These are phyloP conservation scores for Opisthograptis luteolata DNA, from an alignment of 2,888 invertebrate species.

Conservation along the genomic window DNA sequence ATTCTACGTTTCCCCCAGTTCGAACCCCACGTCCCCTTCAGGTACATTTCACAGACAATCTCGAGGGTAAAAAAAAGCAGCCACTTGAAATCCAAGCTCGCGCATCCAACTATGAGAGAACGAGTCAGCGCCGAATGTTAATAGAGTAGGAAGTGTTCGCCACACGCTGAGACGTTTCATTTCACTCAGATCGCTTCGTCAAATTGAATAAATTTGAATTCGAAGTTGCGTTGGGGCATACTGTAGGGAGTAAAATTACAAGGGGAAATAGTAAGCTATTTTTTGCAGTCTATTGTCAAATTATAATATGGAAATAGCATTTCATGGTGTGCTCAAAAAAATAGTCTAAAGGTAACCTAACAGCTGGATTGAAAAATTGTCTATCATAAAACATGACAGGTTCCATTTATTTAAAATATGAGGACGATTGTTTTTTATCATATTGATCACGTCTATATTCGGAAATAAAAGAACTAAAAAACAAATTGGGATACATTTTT, in stretches of 20 bases:
- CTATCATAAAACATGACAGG: constrained; percentile 7
- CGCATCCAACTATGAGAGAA: constrained; percentile 49
- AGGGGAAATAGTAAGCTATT: constrained; percentile 27
- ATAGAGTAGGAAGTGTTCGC: constrained; percentile 49
- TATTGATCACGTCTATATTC: constrained; percentile 17
- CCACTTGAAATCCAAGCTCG: constrained; percentile 38
- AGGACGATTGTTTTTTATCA: constrained; percentile 15
- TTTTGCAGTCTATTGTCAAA: constrained; percentile 26
- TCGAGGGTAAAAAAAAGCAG: constrained; percentile 30
- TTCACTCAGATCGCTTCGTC: constrained; percentile 65
- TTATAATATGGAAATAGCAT: too few relatives aligned
- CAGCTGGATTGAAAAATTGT: not conserved
- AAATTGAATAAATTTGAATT: constrained; percentile 83
- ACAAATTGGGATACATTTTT: constrained; percentile 30
- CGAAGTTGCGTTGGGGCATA: constrained; percentile 48
- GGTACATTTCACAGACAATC: constrained; percentile 33
- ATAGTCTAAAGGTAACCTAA: too few relatives aligned
- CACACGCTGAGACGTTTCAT: constrained; percentile 63
- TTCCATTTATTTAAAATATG: constrained; percentile 15
- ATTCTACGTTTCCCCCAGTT: constrained; percentile 13
- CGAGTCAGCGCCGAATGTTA: constrained; percentile 45
- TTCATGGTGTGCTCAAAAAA: too few relatives aligned
- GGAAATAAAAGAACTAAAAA: constrained; percentile 22
- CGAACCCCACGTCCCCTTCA: constrained; percentile 18
- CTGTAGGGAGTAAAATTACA: constrained; percentile 33